Evolutionary conservation across 2,113 vertebrate genomes (phyloP), one percentile per base, ranked within the genome.

Genomic region (Stegastes partitus): DNA sequence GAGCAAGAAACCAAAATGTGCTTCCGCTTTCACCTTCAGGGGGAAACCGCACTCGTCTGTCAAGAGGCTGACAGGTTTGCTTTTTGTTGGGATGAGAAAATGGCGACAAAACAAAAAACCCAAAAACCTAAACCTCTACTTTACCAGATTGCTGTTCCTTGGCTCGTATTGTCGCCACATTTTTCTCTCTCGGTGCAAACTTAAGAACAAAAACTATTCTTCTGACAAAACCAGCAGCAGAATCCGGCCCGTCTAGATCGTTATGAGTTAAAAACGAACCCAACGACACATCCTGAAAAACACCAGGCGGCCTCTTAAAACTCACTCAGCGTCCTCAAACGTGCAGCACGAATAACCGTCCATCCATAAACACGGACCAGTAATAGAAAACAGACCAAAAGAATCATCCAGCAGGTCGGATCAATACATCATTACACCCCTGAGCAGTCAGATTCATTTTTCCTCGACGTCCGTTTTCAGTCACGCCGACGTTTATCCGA

Each of bases 351-450:
- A 86, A 82, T 76, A 79, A 73, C 75, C 55, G 78, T 73, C 26
- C 76, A 59, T 83, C 68, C 42, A 83, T 71, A 75, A 80, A 84
- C 34, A 28, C 9, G 72, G 65, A 11, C 1, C 21, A 56, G 63
- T 68, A 79, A 84, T n/a, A 56, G 73, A 58, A 83, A 72, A 66
- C 50, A 21, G 61, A 31, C 31, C 49, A 50, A 63, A 74, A 55
- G 19, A 78, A 56, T 49, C 21, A 67, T 83, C 72, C 54, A 66
- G 21, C 68, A 54, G 53, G 69, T 74, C 28, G 11, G 68, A 86
- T 79, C 84, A 79, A 88, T 88, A 81, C 37, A 39, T 63, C 59
- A 87, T 85, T 75, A 87, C 72, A 86, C 59, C 79, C 77, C 45
- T 45, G 56, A 81, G 75, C 62, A 74, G 69, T 74, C 68, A 68